phyloP scores from a whole-genome alignment of 2,797 vertebrate genomes.

The Prionace glauca region DNA sequence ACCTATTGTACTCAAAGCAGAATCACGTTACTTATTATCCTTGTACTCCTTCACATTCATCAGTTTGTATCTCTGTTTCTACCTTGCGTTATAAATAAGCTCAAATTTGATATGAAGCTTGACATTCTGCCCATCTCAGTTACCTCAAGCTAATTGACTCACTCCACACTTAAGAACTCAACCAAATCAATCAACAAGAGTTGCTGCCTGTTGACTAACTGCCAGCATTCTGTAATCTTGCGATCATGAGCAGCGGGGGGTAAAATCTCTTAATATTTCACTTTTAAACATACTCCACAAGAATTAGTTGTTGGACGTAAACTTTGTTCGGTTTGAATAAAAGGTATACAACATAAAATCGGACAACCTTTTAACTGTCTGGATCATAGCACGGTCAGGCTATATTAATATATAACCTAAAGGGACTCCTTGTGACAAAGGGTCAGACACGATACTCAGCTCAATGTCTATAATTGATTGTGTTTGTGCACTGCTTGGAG shows the following conservation, averaged over 20 bases:
- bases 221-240: not conserved
- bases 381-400: not conserved
- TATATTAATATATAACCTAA: not conserved
- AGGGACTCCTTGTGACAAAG: not conserved
- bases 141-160: not conserved
- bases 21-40: not conserved
- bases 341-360: not conserved
- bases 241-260: not conserved
- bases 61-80: not conserved
- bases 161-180: not conserved
- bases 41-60: not conserved
- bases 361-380: not conserved
- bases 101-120: not conserved
- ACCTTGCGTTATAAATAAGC: not conserved
- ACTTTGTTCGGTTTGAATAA: not conserved
- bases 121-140: not conserved
- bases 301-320: not conserved
- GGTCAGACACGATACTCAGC: not conserved
- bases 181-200: not conserved
- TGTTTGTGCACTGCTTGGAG: not conserved
- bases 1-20: not conserved
- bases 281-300: not conserved
- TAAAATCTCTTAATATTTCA: not conserved
- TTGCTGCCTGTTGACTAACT: not conserved
- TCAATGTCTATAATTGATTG: not conserved